Percentiles rank a stretch among this genome's conserved stretches.
Conservation (phyloP, 2,888 invertebrate species). For the Rhodophaea formosa region DNA sequence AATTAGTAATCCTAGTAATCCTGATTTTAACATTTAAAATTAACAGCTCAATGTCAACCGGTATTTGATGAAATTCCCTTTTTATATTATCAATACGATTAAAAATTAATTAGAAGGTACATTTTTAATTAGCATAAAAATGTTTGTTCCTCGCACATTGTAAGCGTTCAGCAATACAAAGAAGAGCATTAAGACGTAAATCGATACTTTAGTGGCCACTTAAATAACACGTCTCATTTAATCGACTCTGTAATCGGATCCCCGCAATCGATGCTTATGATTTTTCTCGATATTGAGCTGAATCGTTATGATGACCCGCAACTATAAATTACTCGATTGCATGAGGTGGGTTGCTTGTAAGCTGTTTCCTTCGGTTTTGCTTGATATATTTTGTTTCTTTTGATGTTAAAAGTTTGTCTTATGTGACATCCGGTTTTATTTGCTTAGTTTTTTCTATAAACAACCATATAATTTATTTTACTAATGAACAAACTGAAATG, state of each 20-base stretch:
- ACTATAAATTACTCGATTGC: slow-evolving; percentile 13
- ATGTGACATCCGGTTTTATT: too few species aligned
- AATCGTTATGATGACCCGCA: slow-evolving; percentile 14
- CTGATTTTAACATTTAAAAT: too few species aligned
- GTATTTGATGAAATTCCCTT: too few species aligned
- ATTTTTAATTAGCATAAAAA: not conserved
- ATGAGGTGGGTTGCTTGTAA: slow-evolving; percentile 1
- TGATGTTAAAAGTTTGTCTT: not conserved
- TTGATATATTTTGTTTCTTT: not conserved
- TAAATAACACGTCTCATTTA: slow-evolving; percentile 37
- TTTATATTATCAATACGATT: too few species aligned
- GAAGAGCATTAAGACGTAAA: slow-evolving; percentile 44
- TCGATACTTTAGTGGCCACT: slow-evolving; percentile 41
- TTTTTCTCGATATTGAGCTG: slow-evolving; percentile 18
- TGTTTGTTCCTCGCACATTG: slow-evolving; percentile 29
- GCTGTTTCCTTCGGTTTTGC: slow-evolving; percentile 6
- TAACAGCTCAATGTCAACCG: too few species aligned
- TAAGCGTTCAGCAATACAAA: slow-evolving; percentile 33
- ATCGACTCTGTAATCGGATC: slow-evolving; percentile 31
- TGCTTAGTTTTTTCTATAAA: too few species aligned
- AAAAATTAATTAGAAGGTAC: not conserved
- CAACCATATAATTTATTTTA: too few species aligned
- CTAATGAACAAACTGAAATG: too few species aligned
- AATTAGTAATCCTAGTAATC: too few species aligned
- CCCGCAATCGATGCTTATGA: slow-evolving; percentile 18